phyloP scores from a whole-genome alignment of 2,113 vertebrate species.

The Neodon shergylaensis region DNA sequence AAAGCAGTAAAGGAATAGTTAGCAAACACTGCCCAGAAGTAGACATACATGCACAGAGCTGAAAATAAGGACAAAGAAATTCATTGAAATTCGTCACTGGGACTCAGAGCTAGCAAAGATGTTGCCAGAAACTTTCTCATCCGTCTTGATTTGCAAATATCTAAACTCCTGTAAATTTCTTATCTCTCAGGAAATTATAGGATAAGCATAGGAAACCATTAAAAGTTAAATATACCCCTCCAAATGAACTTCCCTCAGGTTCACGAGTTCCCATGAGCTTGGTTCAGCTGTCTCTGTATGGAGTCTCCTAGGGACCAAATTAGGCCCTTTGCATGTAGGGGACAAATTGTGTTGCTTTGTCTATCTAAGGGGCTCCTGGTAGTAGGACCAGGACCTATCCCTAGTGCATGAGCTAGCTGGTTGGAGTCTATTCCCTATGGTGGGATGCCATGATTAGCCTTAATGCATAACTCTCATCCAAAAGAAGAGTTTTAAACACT shows the following conservation, averaged over 20 bases:
- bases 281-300: too few species aligned
- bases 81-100: not conserved
- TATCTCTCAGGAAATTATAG: slow-evolving; percentile 19
- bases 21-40: not conserved
- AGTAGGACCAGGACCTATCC: too few species aligned
- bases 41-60: not conserved
- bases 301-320: too few species aligned
- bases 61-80: not conserved
- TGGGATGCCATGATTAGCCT: too few species aligned
- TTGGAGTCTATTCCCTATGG: too few species aligned
- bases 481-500: not conserved
- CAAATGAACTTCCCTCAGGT: too few species aligned
- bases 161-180: not conserved
- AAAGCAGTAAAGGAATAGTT: not conserved
- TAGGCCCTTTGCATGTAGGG: too few species aligned
- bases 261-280: too few species aligned
- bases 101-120: not conserved
- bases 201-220: not conserved
- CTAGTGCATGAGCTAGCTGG: too few species aligned
- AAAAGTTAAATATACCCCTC: not conserved
- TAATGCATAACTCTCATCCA: not conserved
- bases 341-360: too few species aligned
- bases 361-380: too few species aligned
- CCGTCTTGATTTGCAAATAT: not conserved
- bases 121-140: not conserved